A percentile compares a stretch with the other conserved stretches of the same genome.
phyloP scores from a whole-genome alignment of 2,888 invertebrate genomes.

The Andrena bucephala region DNA sequence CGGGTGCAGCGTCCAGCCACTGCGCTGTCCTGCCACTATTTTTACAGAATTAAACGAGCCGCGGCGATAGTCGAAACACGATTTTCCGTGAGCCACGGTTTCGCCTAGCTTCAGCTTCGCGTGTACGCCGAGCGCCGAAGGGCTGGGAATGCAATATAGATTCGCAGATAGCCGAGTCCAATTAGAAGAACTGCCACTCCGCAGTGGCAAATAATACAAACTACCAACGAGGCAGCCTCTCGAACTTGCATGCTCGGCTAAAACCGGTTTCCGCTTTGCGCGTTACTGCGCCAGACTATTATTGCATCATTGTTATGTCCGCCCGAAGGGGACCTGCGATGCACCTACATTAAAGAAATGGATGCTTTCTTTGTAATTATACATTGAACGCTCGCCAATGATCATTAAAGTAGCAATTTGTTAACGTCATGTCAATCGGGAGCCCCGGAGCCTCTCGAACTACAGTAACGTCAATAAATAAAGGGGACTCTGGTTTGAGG shows the following conservation, averaged over 20 bases:
- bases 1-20: constrained; percentile 36
- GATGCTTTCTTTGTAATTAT: constrained; percentile 44
- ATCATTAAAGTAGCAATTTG: constrained; percentile 47
- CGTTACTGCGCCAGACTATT: constrained; percentile 51
- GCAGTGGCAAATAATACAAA: constrained; percentile 68
- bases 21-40: constrained; percentile 51
- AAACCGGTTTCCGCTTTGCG: constrained; percentile 61
- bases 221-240: constrained; percentile 58
- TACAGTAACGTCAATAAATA: not conserved
- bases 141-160: constrained; percentile 75
- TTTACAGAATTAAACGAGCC: constrained; percentile 73
- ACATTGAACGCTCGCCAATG: constrained; percentile 16
- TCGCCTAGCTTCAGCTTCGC: constrained; percentile 34
- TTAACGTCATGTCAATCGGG: constrained; percentile 38
- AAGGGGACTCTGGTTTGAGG: constrained; percentile 1
- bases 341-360: constrained; percentile 32
- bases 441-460: constrained; percentile 7
- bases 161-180: constrained; percentile 77
- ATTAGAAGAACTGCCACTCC: constrained; percentile 78
- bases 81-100: constrained; percentile 58
- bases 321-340: constrained; percentile 23
- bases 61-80: constrained; percentile 61
- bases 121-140: constrained; percentile 46
- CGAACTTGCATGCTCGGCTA: constrained; percentile 57
- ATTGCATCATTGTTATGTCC: constrained; percentile 68